Evolutionary conservation across 2,797 vertebrate species (phyloP), one percentile per base, ranked within the genome.

Genomic region (Sebastes trivittatus): DNA sequence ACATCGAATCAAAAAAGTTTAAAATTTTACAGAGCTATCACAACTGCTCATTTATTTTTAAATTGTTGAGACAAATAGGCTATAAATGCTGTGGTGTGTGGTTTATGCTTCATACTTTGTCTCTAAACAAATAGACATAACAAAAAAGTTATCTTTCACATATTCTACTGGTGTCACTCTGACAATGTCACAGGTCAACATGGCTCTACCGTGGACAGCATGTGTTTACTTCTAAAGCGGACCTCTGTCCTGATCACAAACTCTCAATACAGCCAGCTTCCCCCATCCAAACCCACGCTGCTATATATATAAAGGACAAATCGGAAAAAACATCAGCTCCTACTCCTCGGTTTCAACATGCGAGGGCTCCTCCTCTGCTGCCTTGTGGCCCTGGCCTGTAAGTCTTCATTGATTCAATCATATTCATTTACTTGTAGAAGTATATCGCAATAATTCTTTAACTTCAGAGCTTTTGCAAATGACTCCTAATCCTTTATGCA

Each of bases 361-460:
- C 54, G 13, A 72, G 71, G 70, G 23, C 49, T 95, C 46, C 76
- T 95, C 34, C 78, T 95, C 52, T 95, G 90, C 84, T 92, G 95
- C 85, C 87, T 94, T 62, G 92, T 94, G 85, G 92, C 93, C 9
- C 75, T 96, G 82, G 88, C 93, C 81, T 65, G 96, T 96, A 91
- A 92, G 95, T 94, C 75, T 56, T 63, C 4, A 54, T 11, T 22
- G 1, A 22, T n/a, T 70, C 0, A 11, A 60, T 75, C 13, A 29
- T 63, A 42, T 49, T 30, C 7, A 62, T 68, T 58, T 25, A 30
- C n/a, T 72, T 36, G 6, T 20, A 27, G 4, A n/a, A 20, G 3
- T 3, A 54, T 54, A 14, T 64, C 46, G 68, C 22, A 25, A 27
- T 29, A 1, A 25, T 63, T 22, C 1, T 32, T 32, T 36, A 29